Evolutionary conservation across 2,113 vertebrate genomes (phyloP).

Genomic region (Crotalus horridus): DNA sequence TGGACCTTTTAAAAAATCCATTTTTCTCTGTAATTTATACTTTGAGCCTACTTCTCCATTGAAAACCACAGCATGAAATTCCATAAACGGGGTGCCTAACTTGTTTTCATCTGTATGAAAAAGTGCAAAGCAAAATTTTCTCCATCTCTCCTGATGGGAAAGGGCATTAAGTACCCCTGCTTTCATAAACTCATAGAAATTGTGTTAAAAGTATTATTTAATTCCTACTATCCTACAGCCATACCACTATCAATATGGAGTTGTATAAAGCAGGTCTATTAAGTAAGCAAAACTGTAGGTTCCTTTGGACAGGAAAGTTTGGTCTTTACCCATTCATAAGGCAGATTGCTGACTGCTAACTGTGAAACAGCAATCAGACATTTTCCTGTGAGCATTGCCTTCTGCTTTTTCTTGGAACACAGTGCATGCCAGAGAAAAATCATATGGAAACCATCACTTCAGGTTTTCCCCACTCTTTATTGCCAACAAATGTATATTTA

Average conservation of each 20-base stretch:
- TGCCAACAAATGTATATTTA: conserved; percentile 73
- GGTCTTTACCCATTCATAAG: neutral
- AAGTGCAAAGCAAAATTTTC: neutral
- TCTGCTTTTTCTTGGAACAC: neutral
- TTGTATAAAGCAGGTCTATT: neutral
- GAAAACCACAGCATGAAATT: neutral
- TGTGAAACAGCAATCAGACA: neutral
- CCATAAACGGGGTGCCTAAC: neutral
- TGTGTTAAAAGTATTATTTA: neutral
- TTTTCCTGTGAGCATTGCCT: neutral
- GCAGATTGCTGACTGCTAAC: neutral
- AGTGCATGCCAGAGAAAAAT: neutral
- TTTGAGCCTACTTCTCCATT: neutral
- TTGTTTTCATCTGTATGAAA: neutral
- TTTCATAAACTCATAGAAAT: neutral
- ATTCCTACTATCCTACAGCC: neutral
- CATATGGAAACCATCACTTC: conserved; percentile 10
- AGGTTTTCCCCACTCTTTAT: conserved; percentile 71
- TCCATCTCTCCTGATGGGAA: neutral
- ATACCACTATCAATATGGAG: neutral
- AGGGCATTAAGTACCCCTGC: neutral
- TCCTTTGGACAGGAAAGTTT: neutral
- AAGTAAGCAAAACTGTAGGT: neutral
- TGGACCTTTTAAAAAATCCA: neutral
- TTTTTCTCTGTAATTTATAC: neutral